Conservation (phyloP, 2,797 vertebrate species). For the Trachurus trachurus region DNA sequence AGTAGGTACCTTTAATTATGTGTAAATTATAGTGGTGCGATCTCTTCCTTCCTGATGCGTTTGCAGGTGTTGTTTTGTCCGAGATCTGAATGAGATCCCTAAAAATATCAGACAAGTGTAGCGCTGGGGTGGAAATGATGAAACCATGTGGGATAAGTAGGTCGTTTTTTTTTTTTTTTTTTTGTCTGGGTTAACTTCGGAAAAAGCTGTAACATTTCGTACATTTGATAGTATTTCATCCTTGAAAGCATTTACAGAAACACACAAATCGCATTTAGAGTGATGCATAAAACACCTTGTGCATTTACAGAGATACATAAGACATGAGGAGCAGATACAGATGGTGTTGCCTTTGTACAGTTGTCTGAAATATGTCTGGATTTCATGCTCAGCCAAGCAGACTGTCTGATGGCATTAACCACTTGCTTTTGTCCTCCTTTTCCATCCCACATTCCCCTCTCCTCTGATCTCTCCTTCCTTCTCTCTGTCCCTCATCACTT, state of each 20-base stretch:
- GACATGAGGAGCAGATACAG: constrained; percentile 42
- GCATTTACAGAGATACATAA: constrained; percentile 25
- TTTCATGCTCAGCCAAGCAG: constrained; percentile 78
- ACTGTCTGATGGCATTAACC: constrained; percentile 78
- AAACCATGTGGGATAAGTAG: constrained; percentile 2
- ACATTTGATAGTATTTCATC: constrained; percentile 12
- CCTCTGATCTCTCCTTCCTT: constrained; percentile 4
- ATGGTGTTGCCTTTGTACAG: constrained; percentile 59
- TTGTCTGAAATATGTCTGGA: constrained; percentile 76
- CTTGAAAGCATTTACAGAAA: constrained; percentile 29
- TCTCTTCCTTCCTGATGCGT: constrained; percentile 20
- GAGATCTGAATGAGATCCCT: constrained; percentile 7
- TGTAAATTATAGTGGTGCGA: constrained; percentile 16
- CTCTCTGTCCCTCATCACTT: background rate
- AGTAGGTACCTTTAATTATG: constrained; percentile 27
- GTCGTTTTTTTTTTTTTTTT: background rate
- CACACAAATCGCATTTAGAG: constrained; percentile 20
- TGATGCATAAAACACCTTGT: constrained; percentile 13
- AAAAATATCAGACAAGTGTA: constrained; percentile 6
- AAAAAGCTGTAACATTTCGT: constrained; percentile 11
- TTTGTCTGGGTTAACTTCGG: background rate
- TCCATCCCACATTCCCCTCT: constrained; percentile 58
- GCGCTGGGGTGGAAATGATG: background rate
- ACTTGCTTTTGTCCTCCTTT: constrained; percentile 69
- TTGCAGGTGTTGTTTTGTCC: constrained; percentile 40